Percentiles rank a stretch among this genome's conserved stretches.
phyloP scores from a whole-genome alignment of 2,113 vertebrate species.

The Scomber scombrus region DNA sequence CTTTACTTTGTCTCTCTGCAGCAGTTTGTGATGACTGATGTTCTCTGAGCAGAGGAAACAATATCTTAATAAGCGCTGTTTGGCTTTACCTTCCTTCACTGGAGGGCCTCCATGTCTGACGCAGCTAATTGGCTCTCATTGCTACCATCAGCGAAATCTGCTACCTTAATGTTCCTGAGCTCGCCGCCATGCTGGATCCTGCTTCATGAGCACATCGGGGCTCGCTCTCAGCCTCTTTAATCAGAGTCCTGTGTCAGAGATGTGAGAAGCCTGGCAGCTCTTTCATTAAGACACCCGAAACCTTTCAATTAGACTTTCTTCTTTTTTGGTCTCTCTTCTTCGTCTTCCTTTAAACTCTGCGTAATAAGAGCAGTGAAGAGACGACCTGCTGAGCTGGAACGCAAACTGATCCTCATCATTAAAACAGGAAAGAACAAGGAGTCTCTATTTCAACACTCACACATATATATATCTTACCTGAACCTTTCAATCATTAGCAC shows the following conservation, averaged over 20 bases:
- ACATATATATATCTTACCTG: not conserved
- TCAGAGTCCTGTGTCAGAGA: not conserved
- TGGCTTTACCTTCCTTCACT: not conserved
- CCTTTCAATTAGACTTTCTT: constrained; percentile 2
- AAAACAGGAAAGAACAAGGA: not conserved
- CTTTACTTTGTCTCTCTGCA: no score
- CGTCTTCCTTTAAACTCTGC: not conserved
- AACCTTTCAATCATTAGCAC: no score
- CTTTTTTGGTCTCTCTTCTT: not conserved
- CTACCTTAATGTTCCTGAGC: not conserved
- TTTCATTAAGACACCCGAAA: not conserved
- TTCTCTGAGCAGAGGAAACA: not conserved
- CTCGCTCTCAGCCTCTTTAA: not conserved
- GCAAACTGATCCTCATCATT: not conserved
- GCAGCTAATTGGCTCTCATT: constrained; percentile 1
- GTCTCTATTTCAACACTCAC: no score
- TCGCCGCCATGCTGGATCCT: not conserved
- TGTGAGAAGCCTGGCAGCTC: not conserved
- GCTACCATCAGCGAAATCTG: not conserved
- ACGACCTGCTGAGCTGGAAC: constrained; percentile 16
- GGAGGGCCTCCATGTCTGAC: not conserved
- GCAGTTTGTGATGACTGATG: no score
- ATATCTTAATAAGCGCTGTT: not conserved
- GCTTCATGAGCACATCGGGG: not conserved
- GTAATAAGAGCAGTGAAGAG: not conserved